Percentiles rank a stretch among this genome's conserved stretches.
These are phyloP conservation scores for Anarrhichthys ocellatus DNA, from an alignment of 2,113 vertebrate species.

Conservation along the genomic window DNA sequence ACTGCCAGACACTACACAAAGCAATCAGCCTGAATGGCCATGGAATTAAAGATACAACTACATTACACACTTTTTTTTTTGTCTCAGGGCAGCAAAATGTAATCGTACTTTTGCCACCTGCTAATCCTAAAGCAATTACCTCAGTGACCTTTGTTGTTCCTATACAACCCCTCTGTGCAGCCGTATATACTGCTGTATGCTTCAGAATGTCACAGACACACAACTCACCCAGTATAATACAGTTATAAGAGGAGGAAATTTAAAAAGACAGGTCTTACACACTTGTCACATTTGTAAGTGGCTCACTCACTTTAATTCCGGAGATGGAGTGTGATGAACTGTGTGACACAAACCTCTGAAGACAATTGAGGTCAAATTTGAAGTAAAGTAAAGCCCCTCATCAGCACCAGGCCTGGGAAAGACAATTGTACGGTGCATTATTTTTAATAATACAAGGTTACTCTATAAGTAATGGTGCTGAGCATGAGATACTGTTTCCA, in stretches of 20 bases:
- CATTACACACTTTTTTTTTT: constrained; percentile 10
- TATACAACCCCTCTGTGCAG: background rate
- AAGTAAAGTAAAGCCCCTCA: background rate
- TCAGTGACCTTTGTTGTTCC: background rate
- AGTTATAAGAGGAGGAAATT: background rate
- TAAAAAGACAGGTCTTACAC: constrained; percentile 5
- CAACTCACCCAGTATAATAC: background rate
- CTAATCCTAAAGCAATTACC: constrained; percentile 8
- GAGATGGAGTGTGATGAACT: constrained; percentile 21
- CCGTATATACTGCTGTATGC: background rate
- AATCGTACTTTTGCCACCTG: background rate
- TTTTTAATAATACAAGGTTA: background rate
- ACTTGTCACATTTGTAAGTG: constrained; percentile 15
- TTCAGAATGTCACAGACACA: background rate
- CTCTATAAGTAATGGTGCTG: background rate
- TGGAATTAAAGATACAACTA: constrained; percentile 1
- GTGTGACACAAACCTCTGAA: constrained; percentile 13
- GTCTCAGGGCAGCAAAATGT: background rate
- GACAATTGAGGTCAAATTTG: background rate
- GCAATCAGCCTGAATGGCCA: constrained; percentile 8
- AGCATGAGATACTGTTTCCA: background rate
- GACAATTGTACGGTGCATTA: background rate
- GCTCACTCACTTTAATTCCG: constrained; percentile 1
- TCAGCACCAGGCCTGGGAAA: background rate
- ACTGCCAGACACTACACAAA: constrained; percentile 15